Evolutionary conservation across 2,888 invertebrate species (phyloP), one percentile per base, ranked within the genome.

Genomic region (Eilema depressum): DNA sequence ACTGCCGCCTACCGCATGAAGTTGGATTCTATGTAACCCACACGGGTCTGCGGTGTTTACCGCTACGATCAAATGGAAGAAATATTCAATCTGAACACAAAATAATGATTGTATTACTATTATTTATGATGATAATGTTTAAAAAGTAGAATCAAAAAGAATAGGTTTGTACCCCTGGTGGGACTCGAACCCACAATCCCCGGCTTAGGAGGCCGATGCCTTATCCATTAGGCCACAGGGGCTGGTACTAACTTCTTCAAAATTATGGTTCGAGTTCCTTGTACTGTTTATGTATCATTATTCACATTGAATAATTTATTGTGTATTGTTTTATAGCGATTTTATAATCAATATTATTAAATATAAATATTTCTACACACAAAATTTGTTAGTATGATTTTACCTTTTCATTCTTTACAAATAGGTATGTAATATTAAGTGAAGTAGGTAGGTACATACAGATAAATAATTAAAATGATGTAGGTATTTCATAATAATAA

Each of bases 161-260:
- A 10, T 17, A 25, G 30, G 14, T 7, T 0, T 41, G 77, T 96
- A 96, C 96, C 96, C 96, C 96, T 96, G 96, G 96, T 96, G 96
- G 96, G 96, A 96, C 96, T 96, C 96, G 96, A 96, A 96, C 96
- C 96, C 96, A 96, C 96, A 96, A 96, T 96, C 96, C 96, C 96
- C 96, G 96, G 96, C 96, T 96, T 96, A 96, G 96, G 96, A 96
- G 96, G 96, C 96, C 96, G 96, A 96, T 96, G 96, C 96, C 96
- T 96, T 96, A 96, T 96, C 96, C 96, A 96, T 96, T 96, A 96
- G 96, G 96, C 96, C 96, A 96, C 96, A 96, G 96, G 96, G 96
- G 96, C 96, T 90, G 79, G 23, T 0, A 0, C 0, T 0, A 0
- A 0, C 0, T 0, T 0, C 0, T 0, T 0, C 0, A 63, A 81